These are phyloP conservation scores for Ophion slaviceki DNA, from an alignment of 2,888 invertebrate genomes.

Conservation along the genomic window DNA sequence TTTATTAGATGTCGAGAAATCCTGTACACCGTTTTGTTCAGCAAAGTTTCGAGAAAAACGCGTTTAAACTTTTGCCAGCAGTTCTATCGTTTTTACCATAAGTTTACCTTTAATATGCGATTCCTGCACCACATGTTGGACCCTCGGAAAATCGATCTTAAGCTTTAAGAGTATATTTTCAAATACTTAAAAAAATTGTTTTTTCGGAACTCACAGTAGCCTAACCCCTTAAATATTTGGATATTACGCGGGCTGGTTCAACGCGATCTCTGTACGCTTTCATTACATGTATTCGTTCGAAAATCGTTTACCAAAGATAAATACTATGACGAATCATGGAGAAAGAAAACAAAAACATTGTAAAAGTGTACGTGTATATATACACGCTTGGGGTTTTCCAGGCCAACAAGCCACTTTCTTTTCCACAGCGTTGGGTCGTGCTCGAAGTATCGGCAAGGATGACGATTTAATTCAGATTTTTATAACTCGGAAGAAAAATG, in stretches of 20 bases:
- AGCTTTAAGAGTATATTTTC: too few species aligned
- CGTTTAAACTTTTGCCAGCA: too few species aligned
- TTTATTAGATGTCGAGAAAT: too few species aligned
- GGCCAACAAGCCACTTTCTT: background rate
- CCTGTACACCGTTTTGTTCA: too few species aligned
- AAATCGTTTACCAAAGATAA: slow-evolving; percentile 62
- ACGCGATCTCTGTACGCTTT: slow-evolving; percentile 35
- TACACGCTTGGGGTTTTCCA: background rate
- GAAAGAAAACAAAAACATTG: background rate
- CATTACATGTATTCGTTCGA: slow-evolving; percentile 47
- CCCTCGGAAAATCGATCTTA: too few species aligned
- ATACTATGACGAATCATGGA: slow-evolving; percentile 45
- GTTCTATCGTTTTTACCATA: too few species aligned
- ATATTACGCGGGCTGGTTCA: slow-evolving; percentile 36
- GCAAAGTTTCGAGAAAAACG: too few species aligned
- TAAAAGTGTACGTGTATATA: background rate
- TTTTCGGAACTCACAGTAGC: too few species aligned
- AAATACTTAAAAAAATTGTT: too few species aligned
- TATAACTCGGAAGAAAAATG: background rate
- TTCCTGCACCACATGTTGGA: too few species aligned
- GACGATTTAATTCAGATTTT: background rate
- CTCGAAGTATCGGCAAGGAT: background rate
- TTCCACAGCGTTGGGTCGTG: background rate
- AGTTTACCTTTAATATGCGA: too few species aligned
- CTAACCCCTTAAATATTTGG: background rate